Evolutionary conservation across 2,113 vertebrate genomes (phyloP), one percentile per base, ranked within the genome.

Genomic region (Clarias batrachus): DNA sequence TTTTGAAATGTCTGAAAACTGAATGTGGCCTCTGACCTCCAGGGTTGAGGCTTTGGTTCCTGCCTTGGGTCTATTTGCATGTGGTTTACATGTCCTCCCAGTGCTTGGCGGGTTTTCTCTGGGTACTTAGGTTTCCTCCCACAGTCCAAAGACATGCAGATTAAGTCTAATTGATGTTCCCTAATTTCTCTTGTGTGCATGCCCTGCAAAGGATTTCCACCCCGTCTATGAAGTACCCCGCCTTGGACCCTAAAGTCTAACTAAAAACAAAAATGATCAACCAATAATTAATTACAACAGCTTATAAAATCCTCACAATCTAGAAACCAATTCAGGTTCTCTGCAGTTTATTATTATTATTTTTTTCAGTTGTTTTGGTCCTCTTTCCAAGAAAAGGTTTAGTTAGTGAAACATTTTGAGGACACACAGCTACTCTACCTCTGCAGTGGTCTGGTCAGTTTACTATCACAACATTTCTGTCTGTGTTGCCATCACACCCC

Each of bases 401-500:
- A 3, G 25, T 74, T 30, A 62, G 41, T 54, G 27, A n/a, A 7
- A 16, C 27, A 30, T 30, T 12, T 48, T 16, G 65, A 68, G 27
- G 27, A 68, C 27, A 66, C 13, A 68, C 14, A 8, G 27, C 27
- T 30, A 30, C 65, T 30, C 27, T 78, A 78, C 17, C 23, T 54
- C 7, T 1, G n/a, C 25, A 62, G 30, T 65, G 76, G 60, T 74
- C 48, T 10, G 52, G 16, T 74, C 2, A 30, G 48, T 76, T 82
- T 27, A 30, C 81, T 71, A 81, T 85, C 84, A 79, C 52, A 27
- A 71, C 37, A 52, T 83, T 23, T 57, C 21, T 78, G 60, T 78
- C 60, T 78, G 85, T 14, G 57, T 21, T 86, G 88, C 84, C 74
- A 84, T 89, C 82, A 89, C 57, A 30, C 63, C 48, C 63, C 66